phyloP scores from a whole-genome alignment of 30 jellyfish, hydroid and myxozoan genomes.

The Nemopilema nomurai region DNA sequence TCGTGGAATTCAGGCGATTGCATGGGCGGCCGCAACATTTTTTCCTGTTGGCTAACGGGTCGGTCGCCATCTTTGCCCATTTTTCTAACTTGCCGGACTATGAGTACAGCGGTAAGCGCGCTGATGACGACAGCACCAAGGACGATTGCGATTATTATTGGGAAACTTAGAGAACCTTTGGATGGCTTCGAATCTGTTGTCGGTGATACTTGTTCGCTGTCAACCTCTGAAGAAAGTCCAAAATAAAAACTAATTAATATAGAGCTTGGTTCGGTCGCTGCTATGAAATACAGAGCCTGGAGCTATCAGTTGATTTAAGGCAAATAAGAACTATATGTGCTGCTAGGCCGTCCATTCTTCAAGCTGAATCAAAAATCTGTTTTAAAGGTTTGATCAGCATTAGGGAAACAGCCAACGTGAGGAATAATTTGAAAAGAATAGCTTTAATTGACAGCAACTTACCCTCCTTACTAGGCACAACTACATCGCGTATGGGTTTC shows the following conservation, averaged over 20 bases:
- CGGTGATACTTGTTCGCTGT: not conserved
- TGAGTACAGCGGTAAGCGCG: constrained; percentile 47
- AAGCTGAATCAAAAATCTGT: too few relatives aligned
- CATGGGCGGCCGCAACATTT: constrained; percentile 1
- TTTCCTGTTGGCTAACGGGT: constrained; percentile 3
- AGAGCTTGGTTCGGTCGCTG: too few relatives aligned
- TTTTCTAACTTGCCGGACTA: constrained; percentile 42
- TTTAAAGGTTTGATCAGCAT: too few relatives aligned
- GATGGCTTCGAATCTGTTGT: constrained; percentile 9
- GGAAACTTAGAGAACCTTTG: constrained; percentile 65
- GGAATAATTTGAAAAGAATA: too few relatives aligned
- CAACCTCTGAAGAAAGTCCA: not conserved
- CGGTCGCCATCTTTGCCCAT: constrained; percentile 56
- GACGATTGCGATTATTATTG: constrained; percentile 66
- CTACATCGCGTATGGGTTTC: not conserved
- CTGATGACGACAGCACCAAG: constrained; percentile 69
- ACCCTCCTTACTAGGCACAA: not conserved
- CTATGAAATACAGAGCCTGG: too few relatives aligned
- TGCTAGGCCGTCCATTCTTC: too few relatives aligned
- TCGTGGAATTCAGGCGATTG: constrained; percentile 55
- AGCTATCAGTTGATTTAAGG: too few relatives aligned
- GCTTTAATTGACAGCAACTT: not conserved
- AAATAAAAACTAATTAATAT: too few relatives aligned
- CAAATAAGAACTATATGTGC: too few relatives aligned
- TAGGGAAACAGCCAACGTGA: too few relatives aligned